Conservation (phyloP, 2,113 vertebrate species). For the Menura novaehollandiae region DNA sequence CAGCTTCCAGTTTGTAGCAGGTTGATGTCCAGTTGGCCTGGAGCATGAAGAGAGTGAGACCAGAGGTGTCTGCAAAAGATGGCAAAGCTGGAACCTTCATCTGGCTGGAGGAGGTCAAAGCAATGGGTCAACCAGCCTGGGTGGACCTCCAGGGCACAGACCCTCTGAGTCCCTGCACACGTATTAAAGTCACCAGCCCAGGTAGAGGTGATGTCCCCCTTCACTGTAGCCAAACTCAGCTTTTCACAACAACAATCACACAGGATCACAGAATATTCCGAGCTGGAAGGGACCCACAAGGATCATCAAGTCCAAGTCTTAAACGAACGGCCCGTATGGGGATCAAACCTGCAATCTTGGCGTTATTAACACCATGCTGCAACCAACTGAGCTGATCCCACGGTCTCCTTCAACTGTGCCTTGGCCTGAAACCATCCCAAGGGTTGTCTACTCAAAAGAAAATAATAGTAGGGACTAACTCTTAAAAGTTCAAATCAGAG, state of each 20-base stretch:
- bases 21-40: not conserved
- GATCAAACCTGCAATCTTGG: not conserved
- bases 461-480: not conserved
- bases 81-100: not conserved
- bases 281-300: not conserved
- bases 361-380: not conserved
- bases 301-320: not conserved
- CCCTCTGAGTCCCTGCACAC: not conserved
- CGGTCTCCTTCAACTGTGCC: not conserved
- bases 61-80: not conserved
- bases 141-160: not conserved
- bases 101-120: not conserved
- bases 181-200: fast-evolving
- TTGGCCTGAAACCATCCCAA: not conserved
- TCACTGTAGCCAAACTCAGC: not conserved
- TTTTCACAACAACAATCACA: not conserved
- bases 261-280: not conserved
- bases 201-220: not conserved
- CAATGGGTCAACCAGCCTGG: not conserved
- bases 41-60: not conserved
- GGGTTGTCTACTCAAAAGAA: not conserved
- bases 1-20: not conserved
- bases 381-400: not conserved
- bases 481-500: not conserved
- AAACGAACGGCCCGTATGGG: fast-evolving